Evolutionary conservation across 2,797 vertebrate species (phyloP).

Genomic region (Arremon brunneinucha): DNA sequence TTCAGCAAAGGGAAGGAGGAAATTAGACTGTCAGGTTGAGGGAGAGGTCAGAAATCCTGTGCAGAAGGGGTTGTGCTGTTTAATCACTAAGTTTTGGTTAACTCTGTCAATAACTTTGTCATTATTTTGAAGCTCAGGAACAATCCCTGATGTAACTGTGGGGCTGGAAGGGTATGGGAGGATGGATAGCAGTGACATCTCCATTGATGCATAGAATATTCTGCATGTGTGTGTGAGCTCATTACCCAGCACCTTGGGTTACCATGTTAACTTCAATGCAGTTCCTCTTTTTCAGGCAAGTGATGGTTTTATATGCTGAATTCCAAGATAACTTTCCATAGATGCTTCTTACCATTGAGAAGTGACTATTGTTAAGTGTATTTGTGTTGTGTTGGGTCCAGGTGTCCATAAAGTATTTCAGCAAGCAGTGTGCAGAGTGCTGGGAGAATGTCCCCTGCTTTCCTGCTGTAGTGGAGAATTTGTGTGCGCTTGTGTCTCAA

Average conservation of each 20-base stretch:
- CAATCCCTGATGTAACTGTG: not conserved
- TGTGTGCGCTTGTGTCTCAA: not conserved
- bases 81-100: not conserved
- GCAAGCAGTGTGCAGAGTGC: not conserved
- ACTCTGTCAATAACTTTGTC: not conserved
- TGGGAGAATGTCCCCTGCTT: not conserved
- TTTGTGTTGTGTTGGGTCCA: not conserved
- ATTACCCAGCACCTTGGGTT: not conserved
- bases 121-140: not conserved
- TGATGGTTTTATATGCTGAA: not conserved
- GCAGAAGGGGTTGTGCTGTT: not conserved
- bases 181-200: not conserved
- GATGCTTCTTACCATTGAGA: not conserved
- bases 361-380: not conserved
- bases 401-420: not conserved
- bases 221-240: not conserved
- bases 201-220: not conserved
- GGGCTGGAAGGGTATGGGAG: not conserved
- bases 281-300: not conserved
- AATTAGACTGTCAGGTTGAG: not conserved
- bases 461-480: not conserved
- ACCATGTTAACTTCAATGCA: not conserved
- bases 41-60: not conserved
- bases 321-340: not conserved
- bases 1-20: not conserved